Conservation (phyloP, 2,113 vertebrate genomes). For the Xyliphius kryptos region DNA sequence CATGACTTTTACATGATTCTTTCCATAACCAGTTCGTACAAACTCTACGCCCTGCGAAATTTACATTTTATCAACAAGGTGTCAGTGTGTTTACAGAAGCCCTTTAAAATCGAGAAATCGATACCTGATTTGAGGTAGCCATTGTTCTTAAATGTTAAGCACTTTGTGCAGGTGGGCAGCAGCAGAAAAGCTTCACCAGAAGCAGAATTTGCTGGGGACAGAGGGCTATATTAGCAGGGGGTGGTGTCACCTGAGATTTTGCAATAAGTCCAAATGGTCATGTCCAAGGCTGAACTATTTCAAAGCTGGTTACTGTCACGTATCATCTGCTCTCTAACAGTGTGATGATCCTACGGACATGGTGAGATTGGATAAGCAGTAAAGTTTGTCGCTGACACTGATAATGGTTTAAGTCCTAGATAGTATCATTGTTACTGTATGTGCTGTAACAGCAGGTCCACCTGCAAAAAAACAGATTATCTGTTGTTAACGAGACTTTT, state of each 20-base stretch:
- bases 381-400: no score
- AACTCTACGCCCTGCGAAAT: conserved; percentile 76
- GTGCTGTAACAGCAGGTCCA: no score
- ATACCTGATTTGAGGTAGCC: conserved; percentile 57
- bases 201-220: neutral
- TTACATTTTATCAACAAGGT: no score
- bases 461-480: no score
- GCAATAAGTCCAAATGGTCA: conserved; percentile 33
- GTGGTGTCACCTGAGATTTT: conserved; percentile 31
- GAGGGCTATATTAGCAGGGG: conserved; percentile 45
- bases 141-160: conserved; percentile 41
- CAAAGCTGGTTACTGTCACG: neutral
- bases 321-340: no score
- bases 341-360: no score
- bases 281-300: neutral
- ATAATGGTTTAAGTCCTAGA: no score
- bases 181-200: conserved; percentile 9
- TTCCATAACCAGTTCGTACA: conserved; percentile 86
- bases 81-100: no score
- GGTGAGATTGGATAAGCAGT: no score
- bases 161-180: neutral
- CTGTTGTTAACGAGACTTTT: no score
- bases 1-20: conserved; percentile 82
- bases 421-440: no score
- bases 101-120: neutral